Evolutionary conservation across 2,797 vertebrate species (phyloP), one percentile per base, ranked within the genome.

Genomic region (Hemibagrus guttatus): DNA sequence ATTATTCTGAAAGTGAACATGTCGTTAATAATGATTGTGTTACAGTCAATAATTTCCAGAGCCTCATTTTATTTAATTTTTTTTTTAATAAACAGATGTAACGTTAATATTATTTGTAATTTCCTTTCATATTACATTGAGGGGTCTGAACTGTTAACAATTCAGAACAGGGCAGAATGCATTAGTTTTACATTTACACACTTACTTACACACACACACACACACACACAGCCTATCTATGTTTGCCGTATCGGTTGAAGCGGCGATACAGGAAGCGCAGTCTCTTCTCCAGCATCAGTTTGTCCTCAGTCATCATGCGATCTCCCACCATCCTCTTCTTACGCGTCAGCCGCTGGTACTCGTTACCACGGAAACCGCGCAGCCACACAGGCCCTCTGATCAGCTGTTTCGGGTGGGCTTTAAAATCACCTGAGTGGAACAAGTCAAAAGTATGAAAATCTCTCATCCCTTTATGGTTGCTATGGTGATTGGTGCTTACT

Each of bases 301-400:
- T 93, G 71, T 99, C 98, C 0, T 95, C 91, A 0, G 84, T 69
- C 92, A 97, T 97, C 98, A 99, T 99, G 46, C 96, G 93, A 83
- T 96, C 91, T 83, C 98, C 98, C 71, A 99, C 96, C 95, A 98
- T 94, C 89, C 89, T 94, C 93, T 95, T 98, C 94, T 98, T 98
- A 71, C 97, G 94, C 59, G 95, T 95, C 52, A 97, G 95, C 19
- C 97, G 95, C 93, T 97, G 96, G 90, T 99, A 92, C 91, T 99
- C 98, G 0, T 97, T 97, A 16, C 98, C 98, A 46, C 83, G 93
- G 95, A 97, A 99, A 82, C 93, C 98, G 71, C 93, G 95, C 89
- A 99, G 88, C 98, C 98, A 99, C 56, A 23, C 83, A 0, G 98
- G 98, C 6, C 94, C 98, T 1, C 16, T 5, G 8, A 99, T 97